Conservation (phyloP, 1,140 invertebrate genomes). For the Drosophila dunni region DNA sequence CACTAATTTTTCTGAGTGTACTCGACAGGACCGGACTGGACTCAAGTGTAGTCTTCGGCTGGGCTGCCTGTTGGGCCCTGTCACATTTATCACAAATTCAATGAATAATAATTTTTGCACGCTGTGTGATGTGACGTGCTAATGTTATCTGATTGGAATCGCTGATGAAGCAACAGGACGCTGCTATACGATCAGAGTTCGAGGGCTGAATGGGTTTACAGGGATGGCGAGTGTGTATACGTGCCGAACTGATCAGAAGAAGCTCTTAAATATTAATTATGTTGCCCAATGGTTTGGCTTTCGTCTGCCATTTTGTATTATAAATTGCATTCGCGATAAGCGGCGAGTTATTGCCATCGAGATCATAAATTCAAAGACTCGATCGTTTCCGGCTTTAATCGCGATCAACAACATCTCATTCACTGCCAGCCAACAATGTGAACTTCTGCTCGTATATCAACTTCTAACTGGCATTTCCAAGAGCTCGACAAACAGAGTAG, state of each 20-base stretch:
- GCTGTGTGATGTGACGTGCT: conserved; percentile 81
- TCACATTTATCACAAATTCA: conserved; percentile 84
- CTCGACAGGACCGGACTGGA: conserved; percentile 10
- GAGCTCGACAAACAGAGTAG: neutral
- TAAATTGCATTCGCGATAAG: conserved; percentile 77
- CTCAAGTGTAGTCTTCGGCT: conserved; percentile 6
- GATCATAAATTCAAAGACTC: conserved; percentile 34
- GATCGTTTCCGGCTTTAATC: conserved; percentile 71
- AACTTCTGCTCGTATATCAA: conserved; percentile 23
- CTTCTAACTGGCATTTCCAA: neutral
- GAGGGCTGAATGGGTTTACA: conserved; percentile 1
- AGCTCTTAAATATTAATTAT: conserved; percentile 81
- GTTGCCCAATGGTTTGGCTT: conserved; percentile 59
- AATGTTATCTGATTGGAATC: conserved; percentile 84
- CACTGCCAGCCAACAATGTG: conserved; percentile 7
- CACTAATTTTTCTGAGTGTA: neutral
- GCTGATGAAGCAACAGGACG: conserved; percentile 70
- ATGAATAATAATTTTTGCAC: conserved; percentile 84
- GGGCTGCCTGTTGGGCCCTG: conserved; percentile 75
- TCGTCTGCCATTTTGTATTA: conserved; percentile 80
- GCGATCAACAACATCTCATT: conserved; percentile 40
- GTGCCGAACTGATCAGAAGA: conserved; percentile 13
- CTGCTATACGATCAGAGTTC: conserved; percentile 5
- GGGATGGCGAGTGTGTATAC: conserved; percentile 7
- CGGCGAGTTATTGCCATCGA: conserved; percentile 65